Percentiles rank a stretch among this genome's conserved stretches.
Evolutionary conservation across 2,888 invertebrate species (phyloP).

Genomic region (Apamea sordens): DNA sequence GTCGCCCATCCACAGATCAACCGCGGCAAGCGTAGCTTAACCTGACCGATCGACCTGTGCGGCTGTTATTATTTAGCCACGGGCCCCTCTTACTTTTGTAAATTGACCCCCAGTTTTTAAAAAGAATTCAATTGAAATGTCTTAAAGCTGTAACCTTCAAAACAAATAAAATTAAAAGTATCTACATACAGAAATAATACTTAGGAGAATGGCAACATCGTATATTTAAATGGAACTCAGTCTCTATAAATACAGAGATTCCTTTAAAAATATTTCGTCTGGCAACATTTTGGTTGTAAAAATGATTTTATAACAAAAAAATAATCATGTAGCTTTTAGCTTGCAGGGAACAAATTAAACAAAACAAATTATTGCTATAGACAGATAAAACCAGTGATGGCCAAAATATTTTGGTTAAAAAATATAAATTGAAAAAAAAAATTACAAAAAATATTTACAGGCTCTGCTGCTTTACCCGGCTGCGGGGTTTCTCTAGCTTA

Average conservation of each 20-base stretch:
- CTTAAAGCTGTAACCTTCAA: constrained; percentile 42
- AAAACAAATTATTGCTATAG: background rate
- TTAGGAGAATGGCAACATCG: constrained; percentile 64
- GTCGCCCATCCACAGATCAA: too few relatives aligned
- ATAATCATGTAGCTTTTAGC: background rate
- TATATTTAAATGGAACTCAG: constrained; percentile 49
- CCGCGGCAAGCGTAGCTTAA: too few relatives aligned
- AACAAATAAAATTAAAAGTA: constrained; percentile 48
- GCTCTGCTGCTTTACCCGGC: too few relatives aligned
- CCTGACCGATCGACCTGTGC: too few relatives aligned
- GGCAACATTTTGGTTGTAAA: constrained; percentile 56
- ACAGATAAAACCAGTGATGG: background rate
- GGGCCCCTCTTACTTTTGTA: too few relatives aligned
- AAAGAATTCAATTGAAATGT: background rate
- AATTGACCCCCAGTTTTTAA: background rate
- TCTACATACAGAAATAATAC: constrained; percentile 62
- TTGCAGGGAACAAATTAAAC: background rate
- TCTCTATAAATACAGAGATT: constrained; percentile 53
- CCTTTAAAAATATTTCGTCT: constrained; percentile 55
- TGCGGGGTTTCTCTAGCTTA: too few relatives aligned
- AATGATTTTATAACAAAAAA: constrained; percentile 16
- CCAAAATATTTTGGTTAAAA: background rate
- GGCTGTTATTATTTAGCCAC: too few relatives aligned
- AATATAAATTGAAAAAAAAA: background rate
- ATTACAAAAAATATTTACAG: too few relatives aligned